Conservation (phyloP, 2,888 invertebrate genomes). For the Lamellibrachia columna region DNA sequence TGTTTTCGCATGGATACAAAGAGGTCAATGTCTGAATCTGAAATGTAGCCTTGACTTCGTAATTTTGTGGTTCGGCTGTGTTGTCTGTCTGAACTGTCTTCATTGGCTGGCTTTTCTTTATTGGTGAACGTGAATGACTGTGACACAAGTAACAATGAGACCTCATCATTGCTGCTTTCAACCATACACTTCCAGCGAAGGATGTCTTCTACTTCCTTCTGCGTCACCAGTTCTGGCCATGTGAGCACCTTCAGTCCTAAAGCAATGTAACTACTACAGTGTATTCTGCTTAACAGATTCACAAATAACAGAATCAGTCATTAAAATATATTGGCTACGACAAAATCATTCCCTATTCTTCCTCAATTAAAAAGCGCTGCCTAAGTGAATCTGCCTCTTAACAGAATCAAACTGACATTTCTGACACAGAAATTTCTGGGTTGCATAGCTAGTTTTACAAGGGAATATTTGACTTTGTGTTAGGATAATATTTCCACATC, state of each 20-base stretch:
- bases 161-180: neutral
- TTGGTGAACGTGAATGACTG: neutral
- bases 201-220: neutral
- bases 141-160: neutral
- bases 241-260: neutral
- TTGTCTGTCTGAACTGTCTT: neutral
- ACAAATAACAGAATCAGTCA: neutral
- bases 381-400: too few relatives aligned
- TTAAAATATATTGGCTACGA: too few relatives aligned
- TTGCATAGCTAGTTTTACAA: neutral
- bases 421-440: too few relatives aligned
- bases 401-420: too few relatives aligned
- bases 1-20: neutral
- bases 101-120: neutral
- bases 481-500: too few relatives aligned
- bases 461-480: neutral
- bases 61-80: neutral
- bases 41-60: neutral
- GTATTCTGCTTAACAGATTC: neutral
- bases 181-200: constrained; percentile 6
- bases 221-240: neutral
- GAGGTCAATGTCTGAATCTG: neutral
- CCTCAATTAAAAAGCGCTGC: too few relatives aligned
- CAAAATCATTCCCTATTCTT: too few relatives aligned
- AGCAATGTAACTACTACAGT: neutral